A percentile compares a stretch with the other conserved stretches of the same genome.
phyloP scores from a whole-genome alignment of 2,113 vertebrate genomes.

The Stigmatopora argus region DNA sequence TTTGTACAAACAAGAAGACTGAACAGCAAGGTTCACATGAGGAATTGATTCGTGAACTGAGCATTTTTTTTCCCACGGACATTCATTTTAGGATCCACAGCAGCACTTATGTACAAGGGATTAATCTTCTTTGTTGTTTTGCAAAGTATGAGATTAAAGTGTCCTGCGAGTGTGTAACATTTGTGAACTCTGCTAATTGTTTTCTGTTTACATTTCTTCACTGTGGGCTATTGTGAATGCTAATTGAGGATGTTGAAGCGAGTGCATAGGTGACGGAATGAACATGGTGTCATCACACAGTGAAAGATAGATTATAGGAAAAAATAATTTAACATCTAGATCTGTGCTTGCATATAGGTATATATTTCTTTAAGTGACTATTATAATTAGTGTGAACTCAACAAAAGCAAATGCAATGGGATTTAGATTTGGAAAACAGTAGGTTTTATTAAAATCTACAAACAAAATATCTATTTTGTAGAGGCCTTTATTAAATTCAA shows the following conservation, averaged over 20 bases:
- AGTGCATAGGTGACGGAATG: background rate
- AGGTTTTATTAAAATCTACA: background rate
- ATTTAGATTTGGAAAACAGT: slow-evolving; percentile 22
- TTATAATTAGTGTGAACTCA: slow-evolving; percentile 13
- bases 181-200: slow-evolving; percentile 11
- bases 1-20: background rate
- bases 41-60: background rate
- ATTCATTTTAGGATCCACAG: slow-evolving; percentile 5
- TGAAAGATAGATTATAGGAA: background rate
- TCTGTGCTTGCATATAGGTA: background rate
- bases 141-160: slow-evolving; percentile 23
- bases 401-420: slow-evolving; percentile 2
- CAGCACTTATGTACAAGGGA: background rate
- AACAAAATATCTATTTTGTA: background rate
- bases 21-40: background rate
- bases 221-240: background rate
- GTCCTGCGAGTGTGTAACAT: background rate
- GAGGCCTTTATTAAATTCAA: background rate
- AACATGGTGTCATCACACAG: background rate
- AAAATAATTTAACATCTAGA: slow-evolving; percentile 3
- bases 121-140: slow-evolving; percentile 26
- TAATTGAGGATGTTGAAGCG: background rate
- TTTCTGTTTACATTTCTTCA: background rate
- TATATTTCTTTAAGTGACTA: slow-evolving; percentile 19
- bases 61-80: background rate